These are phyloP conservation scores for Catostomus latipinnis DNA, from an alignment of 2,797 vertebrate genomes.

Conservation along the genomic window DNA sequence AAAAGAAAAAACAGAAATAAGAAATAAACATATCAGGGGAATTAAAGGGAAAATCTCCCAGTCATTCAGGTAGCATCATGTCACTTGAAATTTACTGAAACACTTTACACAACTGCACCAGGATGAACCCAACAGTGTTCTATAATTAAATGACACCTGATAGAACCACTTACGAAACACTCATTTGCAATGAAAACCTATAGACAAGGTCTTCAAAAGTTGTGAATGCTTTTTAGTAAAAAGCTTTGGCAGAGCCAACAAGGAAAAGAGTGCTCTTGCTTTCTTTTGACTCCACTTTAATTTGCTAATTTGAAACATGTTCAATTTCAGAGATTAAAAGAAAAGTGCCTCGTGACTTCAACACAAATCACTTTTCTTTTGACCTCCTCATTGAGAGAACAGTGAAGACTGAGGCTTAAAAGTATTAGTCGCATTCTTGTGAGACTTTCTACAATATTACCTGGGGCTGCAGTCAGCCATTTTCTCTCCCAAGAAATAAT, in stretches of 20 bases:
- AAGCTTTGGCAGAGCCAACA: neutral
- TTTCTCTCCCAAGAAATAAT: constrained; percentile 49
- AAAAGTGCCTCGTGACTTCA: constrained; percentile 48
- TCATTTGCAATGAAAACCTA: neutral
- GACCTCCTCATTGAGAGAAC: constrained; percentile 51
- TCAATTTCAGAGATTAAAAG: constrained; percentile 64
- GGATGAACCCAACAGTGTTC: too few relatives aligned
- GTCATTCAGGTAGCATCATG: too few relatives aligned
- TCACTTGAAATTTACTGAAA: too few relatives aligned
- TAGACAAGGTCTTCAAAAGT: neutral
- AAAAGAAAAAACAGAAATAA: neutral
- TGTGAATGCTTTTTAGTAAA: neutral
- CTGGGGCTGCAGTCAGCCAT: constrained; percentile 47
- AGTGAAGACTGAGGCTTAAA: constrained; percentile 16
- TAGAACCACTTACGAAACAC: neutral
- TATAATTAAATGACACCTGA: constrained; percentile 12
- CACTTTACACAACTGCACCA: too few relatives aligned
- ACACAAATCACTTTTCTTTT: constrained; percentile 57
- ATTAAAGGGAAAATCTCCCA: too few relatives aligned
- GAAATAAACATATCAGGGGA: neutral
- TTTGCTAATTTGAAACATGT: constrained; percentile 48
- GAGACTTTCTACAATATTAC: constrained; percentile 46
- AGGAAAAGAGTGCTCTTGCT: neutral
- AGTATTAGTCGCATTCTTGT: neutral
- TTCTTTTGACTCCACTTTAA: constrained; percentile 36